A percentile compares a stretch with the other conserved stretches of the same genome.
These are phyloP conservation scores for Polyommatus icarus DNA, from an alignment of 2,888 invertebrate genomes.

Conservation along the genomic window DNA sequence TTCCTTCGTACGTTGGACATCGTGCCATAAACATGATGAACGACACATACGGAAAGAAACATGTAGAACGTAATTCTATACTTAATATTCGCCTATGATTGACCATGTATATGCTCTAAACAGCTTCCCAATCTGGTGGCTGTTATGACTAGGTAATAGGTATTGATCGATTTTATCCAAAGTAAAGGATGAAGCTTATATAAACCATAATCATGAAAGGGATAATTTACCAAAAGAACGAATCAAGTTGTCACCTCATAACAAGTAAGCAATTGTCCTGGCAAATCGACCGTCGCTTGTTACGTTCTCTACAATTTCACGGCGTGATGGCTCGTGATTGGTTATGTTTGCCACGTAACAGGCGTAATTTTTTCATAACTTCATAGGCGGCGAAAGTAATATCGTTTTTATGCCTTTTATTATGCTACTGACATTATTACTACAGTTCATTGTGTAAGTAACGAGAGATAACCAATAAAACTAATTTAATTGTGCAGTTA, in stretches of 20 bases:
- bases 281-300: conserved; percentile 32
- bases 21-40: no score
- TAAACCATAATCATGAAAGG: no score
- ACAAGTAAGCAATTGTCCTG: conserved; percentile 34
- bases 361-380: conserved; percentile 23
- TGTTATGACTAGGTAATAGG: no score
- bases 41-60: no score
- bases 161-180: no score
- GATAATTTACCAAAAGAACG: not conserved
- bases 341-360: conserved; percentile 20
- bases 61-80: no score
- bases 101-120: no score
- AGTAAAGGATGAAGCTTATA: not conserved
- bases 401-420: not conserved
- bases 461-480: not conserved
- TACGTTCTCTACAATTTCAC: conserved; percentile 31
- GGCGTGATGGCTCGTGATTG: conserved; percentile 30
- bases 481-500: not conserved
- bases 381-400: conserved; percentile 25
- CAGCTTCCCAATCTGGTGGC: no score
- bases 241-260: conserved; percentile 9
- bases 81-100: no score
- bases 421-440: not conserved
- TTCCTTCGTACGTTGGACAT: no score
- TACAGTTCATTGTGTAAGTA: not conserved